Evolutionary conservation across 1,140 invertebrate genomes (phyloP).

Genomic region (Notospermus geniculatus): DNA sequence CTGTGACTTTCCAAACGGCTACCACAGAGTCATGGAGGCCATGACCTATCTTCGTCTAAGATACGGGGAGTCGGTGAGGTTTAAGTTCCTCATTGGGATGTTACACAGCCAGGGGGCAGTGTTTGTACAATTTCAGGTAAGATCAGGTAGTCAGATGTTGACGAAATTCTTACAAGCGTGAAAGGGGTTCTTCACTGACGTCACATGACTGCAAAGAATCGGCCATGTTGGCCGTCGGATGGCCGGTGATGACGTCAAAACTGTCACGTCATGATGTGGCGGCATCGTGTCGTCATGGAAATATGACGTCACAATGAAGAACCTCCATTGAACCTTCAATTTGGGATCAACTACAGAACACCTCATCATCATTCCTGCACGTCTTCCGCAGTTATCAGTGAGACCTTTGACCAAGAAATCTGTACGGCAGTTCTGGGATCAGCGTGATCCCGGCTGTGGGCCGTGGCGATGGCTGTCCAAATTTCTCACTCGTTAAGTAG

Average conservation of each 20-base stretch:
- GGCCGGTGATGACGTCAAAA: too few relatives aligned
- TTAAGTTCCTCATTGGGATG: constrained; percentile 85
- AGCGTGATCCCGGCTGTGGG: too few relatives aligned
- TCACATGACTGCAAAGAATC: too few relatives aligned
- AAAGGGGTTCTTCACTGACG: too few relatives aligned
- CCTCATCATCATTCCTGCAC: too few relatives aligned
- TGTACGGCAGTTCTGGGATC: too few relatives aligned
- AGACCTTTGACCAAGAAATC: too few relatives aligned
- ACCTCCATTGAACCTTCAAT: neutral
- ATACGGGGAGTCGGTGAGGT: constrained; percentile 87
- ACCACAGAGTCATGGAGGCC: constrained; percentile 82
- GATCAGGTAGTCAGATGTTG: neutral
- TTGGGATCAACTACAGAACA: constrained; percentile 7
- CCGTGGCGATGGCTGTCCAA: too few relatives aligned
- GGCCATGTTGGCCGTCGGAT: too few relatives aligned
- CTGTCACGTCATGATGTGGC: too few relatives aligned
- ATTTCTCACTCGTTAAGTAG: too few relatives aligned
- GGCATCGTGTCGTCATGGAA: neutral
- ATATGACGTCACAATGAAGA: neutral
- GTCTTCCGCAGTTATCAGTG: too few relatives aligned
- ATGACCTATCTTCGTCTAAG: constrained; percentile 81
- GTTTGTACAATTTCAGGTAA: constrained; percentile 38
- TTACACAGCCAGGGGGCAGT: constrained; percentile 62
- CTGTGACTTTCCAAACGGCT: constrained; percentile 59
- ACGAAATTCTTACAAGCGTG: neutral